Base-by-base conservation (phyloP, 2,113 vertebrate species). In the Lathamus discolor region DNA sequence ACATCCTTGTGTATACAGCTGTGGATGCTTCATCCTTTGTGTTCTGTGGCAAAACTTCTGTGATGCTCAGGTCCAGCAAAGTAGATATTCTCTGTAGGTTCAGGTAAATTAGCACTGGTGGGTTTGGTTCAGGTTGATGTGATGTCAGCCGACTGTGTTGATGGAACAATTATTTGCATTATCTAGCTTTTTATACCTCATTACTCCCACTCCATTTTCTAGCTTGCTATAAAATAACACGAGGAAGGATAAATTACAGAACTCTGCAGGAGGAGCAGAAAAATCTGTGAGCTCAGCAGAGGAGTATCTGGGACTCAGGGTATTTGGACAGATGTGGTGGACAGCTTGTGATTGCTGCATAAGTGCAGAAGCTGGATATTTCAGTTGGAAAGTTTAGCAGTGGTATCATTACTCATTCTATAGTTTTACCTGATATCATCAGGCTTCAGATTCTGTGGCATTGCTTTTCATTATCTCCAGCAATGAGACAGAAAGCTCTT, bases 101-200 rank as follows among this genome's bases (percentile, higher is more conserved):
- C 41, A 83, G 67, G 24, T 52, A 70, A 66, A 77, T 88, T 69
- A 49, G 8, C 7, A 1, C 46, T 33, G 13, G 22, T 83, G 13
- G 17, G 15, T 95, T 85, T 85, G 41, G 28, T 93, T 96, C 83
- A 74, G 49, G 67, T 86, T 70, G 68, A 80, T 2, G 4, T 66
- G 13, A 20, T 35, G 43, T 41, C 3, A 0, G 44, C 18, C 79
- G 62, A 35, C 80, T 69, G 28, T 49, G 33, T 41, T 73, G 64
- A 69, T 69, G 54, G 28, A 83, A 27, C 18, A 43, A n/a, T 83
- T 90, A 41, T 85, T 90, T 88, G 67, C 85, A 39, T 64, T 64
- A 29, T 72, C 39, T 91, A 63, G 6, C 39, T 84, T 68, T 27
- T 33, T 80, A 78, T n/a, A 39, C 12, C 31, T 95, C 66, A 59